Conservation (phyloP, 2,113 vertebrate species). For the Redunca redunca region DNA sequence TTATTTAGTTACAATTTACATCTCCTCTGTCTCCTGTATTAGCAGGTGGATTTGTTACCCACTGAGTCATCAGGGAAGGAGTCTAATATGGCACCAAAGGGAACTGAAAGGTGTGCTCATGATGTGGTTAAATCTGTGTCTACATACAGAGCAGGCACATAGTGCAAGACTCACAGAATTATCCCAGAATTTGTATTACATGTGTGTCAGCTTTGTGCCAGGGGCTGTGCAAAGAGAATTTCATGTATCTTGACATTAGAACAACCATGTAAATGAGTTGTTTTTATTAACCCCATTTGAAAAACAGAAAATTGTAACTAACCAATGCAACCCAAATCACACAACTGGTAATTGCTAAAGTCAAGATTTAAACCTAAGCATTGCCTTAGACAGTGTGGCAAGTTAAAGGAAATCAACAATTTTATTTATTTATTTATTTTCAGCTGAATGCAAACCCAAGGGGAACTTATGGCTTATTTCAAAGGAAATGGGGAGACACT, state of each 20-base stretch:
- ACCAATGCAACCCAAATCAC: not conserved
- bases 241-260: not conserved
- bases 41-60: not conserved
- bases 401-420: not conserved
- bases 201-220: not conserved
- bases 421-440: not conserved
- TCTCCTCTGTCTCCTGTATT: not conserved
- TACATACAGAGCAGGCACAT: rapidly evolving
- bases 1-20: not conserved
- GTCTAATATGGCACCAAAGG: not conserved
- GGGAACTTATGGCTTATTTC: not conserved
- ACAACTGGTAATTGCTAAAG: not conserved
- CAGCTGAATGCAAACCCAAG: not conserved
- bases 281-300: not conserved
- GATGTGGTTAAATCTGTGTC: not conserved
- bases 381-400: not conserved
- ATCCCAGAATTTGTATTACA: not conserved
- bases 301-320: not conserved
- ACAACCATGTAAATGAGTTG: not conserved
- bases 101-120: not conserved
- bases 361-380: not conserved
- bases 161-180: not conserved
- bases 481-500: not conserved
- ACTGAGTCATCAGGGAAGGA: not conserved
- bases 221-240: not conserved